Percentiles rank a stretch among this genome's conserved stretches.
These are phyloP conservation scores for Pristis pectinata DNA, from an alignment of 2,797 vertebrate species.

Conservation along the genomic window DNA sequence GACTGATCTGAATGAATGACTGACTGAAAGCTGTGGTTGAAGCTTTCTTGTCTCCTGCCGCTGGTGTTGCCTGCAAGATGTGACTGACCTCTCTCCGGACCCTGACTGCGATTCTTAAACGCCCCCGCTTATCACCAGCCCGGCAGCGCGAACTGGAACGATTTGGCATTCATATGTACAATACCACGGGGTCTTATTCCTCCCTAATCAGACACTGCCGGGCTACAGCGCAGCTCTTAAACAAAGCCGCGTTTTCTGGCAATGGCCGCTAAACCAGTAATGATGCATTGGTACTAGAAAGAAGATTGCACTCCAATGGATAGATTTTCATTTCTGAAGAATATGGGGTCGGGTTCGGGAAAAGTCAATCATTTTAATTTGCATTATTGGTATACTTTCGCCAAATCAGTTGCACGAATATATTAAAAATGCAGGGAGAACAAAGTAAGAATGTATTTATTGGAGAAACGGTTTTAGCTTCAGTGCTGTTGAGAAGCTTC, in stretches of 20 bases:
- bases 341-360: background rate
- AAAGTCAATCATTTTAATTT: background rate
- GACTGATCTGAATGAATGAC: background rate
- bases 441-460: background rate
- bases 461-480: background rate
- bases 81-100: conserved; percentile 8
- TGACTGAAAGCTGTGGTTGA: background rate
- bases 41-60: background rate
- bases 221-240: background rate
- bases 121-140: conserved; percentile 10
- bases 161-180: background rate
- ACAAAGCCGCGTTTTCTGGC: background rate
- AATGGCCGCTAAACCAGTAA: conserved; percentile 11
- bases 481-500: background rate
- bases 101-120: conserved; percentile 1
- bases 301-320: background rate
- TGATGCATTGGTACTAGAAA: background rate
- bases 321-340: background rate
- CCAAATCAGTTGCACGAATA: background rate
- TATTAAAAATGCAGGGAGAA: background rate
- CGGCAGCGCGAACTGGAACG: background rate
- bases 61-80: conserved; percentile 23
- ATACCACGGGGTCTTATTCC: background rate
- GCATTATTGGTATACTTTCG: background rate
- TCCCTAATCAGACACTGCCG: background rate